Base-by-base conservation (phyloP, 2,888 invertebrate genomes). In the Tetheella fluctuosa region DNA sequence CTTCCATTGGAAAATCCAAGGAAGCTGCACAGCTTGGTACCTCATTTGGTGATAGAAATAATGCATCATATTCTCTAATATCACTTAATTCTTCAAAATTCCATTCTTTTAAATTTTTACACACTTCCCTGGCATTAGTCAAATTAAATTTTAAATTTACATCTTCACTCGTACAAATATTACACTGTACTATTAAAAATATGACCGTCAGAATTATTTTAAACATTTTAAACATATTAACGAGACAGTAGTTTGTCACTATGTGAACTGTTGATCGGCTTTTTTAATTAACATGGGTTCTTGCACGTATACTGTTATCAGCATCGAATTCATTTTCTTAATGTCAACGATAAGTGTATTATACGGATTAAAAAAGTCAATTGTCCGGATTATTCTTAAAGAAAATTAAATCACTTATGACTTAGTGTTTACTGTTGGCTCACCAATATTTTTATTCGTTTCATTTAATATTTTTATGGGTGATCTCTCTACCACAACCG, bases 1-100 rank as follows among this genome's bases (percentile, higher is more conserved):
- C 20, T 15, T 55, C 63, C 23, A 72, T 58, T 23, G 39, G 28
- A 15, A 52, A 64, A 56, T 23, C 34, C 7, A 20, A 10, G 13
- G 55, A 37, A 28, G 23, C 20, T 13, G 20, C 20, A 23, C 55
- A 55, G 15, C 12, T 55, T 0, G 34, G 20, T 17, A 20, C 15
- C 13, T 23, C 23, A 37, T 6, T 55, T 8, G 37, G 20, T 34
- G 34, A 17, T 23, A 34, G 23, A 13, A 20, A 55, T 17, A 54
- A 20, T 10, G 20, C 17, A 20, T 34, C 34, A 54, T 20, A 20
- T 28, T 54, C 54, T 20, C n/a, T 54, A 54, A 17, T 34, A 20
- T 1, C 17, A 17, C 48, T 20, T 20, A 48, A 48, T 48, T 20
- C 48, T 6, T 48, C 10, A 2, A 48, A 17, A 20, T 48, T 48